Conservation (phyloP, 2,888 invertebrate genomes). For the Atherix ibis region DNA sequence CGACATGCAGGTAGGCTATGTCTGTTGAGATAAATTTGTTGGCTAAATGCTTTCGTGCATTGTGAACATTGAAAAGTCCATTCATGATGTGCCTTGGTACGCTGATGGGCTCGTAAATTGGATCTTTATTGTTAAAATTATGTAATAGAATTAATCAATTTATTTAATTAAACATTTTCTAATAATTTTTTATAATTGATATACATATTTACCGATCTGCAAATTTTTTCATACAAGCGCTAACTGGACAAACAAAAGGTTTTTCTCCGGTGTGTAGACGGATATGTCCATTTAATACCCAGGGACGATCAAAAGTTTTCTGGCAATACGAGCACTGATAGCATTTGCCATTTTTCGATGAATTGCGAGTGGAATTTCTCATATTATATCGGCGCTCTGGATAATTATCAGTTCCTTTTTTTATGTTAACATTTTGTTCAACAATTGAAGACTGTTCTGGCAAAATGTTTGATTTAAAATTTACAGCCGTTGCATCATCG, state of each 20-base stretch:
- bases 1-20: constrained; percentile 48
- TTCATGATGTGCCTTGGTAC: constrained; percentile 50
- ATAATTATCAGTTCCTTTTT: no score
- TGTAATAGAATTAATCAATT: not conserved
- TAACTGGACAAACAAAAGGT: constrained; percentile 47
- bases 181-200: not conserved
- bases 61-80: constrained; percentile 50
- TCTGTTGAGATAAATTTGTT: constrained; percentile 46
- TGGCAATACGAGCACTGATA: constrained; percentile 34
- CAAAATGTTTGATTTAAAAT: no score
- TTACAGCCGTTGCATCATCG: no score
- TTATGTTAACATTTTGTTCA: no score
- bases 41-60: constrained; percentile 54
- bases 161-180: not conserved
- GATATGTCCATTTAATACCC: constrained; percentile 52
- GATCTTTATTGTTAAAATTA: constrained; percentile 33
- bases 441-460: no score
- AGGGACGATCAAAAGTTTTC: constrained; percentile 51
- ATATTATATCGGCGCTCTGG: no score
- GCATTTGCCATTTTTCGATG: constrained; percentile 10
- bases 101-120: constrained; percentile 54
- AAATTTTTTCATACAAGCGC: constrained; percentile 44
- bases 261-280: constrained; percentile 53
- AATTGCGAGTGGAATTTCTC: no score
- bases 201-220: constrained; percentile 40